Evolutionary conservation across 2,888 invertebrate species (phyloP).

Genomic region (Drosophila anomalata): DNA sequence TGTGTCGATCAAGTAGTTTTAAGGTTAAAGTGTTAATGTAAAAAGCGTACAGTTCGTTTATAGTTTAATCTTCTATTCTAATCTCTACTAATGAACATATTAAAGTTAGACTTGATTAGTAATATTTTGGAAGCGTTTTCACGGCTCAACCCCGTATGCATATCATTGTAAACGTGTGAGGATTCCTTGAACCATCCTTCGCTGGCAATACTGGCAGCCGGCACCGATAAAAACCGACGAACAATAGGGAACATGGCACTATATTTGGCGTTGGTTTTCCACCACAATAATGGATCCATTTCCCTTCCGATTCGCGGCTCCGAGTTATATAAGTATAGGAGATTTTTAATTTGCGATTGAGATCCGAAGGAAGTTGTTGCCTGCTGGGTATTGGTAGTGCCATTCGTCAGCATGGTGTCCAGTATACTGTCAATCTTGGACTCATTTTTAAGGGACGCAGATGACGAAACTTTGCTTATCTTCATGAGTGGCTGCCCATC

Average conservation of each 20-base stretch:
- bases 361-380: constrained; percentile 1
- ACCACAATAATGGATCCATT: constrained; percentile 56
- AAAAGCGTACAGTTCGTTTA: background rate
- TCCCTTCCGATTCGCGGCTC: constrained; percentile 60
- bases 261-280: constrained; percentile 57
- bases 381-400: constrained; percentile 7
- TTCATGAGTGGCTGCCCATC: constrained; percentile 34
- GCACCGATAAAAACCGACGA: constrained; percentile 46
- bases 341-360: constrained; percentile 51
- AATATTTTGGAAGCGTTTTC: constrained; percentile 56
- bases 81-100: constrained; percentile 4
- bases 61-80: background rate
- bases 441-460: constrained; percentile 34
- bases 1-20: constrained; percentile 16
- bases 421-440: constrained; percentile 62
- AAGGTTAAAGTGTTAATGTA: constrained; percentile 23
- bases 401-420: constrained; percentile 55
- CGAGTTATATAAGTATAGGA: constrained; percentile 60
- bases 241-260: constrained; percentile 46
- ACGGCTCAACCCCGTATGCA: constrained; percentile 34
- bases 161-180: constrained; percentile 46
- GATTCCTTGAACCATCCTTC: constrained; percentile 44
- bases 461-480: constrained; percentile 28
- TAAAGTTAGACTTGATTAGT: constrained; percentile 57
- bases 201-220: constrained; percentile 48